phyloP scores from a whole-genome alignment of 2,113 vertebrate species.

The human (Homo sapiens) region DNA sequence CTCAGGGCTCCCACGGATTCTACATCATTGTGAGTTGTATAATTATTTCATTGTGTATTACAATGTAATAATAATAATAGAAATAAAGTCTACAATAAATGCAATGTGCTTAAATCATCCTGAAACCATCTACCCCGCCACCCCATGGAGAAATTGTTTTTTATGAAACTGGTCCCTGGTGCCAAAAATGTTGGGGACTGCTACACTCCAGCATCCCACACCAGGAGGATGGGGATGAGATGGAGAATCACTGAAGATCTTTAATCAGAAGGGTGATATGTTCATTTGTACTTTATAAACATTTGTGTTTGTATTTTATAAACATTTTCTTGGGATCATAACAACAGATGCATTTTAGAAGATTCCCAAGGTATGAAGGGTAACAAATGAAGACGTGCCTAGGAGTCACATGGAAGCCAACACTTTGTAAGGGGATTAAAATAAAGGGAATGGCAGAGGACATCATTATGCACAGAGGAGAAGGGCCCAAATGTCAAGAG shows the following conservation, averaged over 20 bases:
- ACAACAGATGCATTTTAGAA: background rate
- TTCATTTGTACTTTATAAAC: background rate
- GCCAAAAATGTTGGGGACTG: no score
- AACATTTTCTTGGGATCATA: background rate
- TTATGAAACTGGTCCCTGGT: no score
- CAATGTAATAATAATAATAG: no score
- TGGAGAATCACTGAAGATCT: background rate
- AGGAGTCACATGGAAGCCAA: background rate
- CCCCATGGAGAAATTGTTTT: no score
- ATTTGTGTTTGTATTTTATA: no score
- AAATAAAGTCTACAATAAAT: no score
- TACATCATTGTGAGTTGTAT: no score
- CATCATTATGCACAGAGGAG: background rate
- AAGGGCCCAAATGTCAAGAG: background rate
- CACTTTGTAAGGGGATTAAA: background rate
- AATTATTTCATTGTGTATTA: no score
- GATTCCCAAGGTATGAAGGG: background rate
- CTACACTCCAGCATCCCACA: background rate
- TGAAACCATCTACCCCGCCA: no score
- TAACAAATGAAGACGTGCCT: background rate
- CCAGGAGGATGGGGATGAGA: background rate
- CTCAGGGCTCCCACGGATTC: no score
- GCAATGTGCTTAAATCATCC: no score
- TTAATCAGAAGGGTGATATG: background rate
- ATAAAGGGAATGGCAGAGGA: background rate